These are phyloP conservation scores for Leptinotarsa undecemlineata DNA, from an alignment of 1,140 invertebrate species.

Conservation along the genomic window DNA sequence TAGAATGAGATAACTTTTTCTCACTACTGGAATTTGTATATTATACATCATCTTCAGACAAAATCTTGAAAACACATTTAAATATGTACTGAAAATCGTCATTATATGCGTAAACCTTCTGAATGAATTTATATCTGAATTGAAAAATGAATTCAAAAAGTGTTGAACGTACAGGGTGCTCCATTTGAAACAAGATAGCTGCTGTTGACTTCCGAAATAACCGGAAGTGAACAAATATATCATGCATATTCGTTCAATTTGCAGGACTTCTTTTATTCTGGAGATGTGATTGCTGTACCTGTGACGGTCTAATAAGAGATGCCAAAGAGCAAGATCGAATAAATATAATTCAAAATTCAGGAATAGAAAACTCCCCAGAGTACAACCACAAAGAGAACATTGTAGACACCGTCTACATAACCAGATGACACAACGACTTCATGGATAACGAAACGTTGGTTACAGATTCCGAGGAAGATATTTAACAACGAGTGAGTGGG, in stretches of 20 bases:
- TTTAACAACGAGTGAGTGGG: slow-evolving; percentile 4
- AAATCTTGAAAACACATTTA: no score
- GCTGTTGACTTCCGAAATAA: no score
- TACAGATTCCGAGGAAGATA: slow-evolving; percentile 37
- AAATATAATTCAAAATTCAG: slow-evolving; percentile 29
- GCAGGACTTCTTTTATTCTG: slow-evolving; percentile 37
- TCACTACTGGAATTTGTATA: no score
- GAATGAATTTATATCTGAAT: no score
- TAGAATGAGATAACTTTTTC: no score
- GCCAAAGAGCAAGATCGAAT: slow-evolving; percentile 16
- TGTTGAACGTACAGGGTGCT: no score
- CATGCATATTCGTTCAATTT: neutral
- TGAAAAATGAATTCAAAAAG: no score
- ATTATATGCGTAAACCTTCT: no score
- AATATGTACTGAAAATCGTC: no score
- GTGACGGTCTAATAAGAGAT: slow-evolving; percentile 30
- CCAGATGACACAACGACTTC: slow-evolving; percentile 42
- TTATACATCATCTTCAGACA: no score
- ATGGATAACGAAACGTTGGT: slow-evolving; percentile 37
- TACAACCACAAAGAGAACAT: slow-evolving; percentile 33
- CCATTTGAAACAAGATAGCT: no score
- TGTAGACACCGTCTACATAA: slow-evolving; percentile 32
- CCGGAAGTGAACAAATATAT: no score
- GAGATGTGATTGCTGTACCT: slow-evolving; percentile 39
- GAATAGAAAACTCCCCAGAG: slow-evolving; percentile 22